Evolutionary conservation across 2,797 vertebrate genomes (phyloP), one percentile per base, ranked within the genome.

Genomic region (Hypotaenidia okinawae): DNA sequence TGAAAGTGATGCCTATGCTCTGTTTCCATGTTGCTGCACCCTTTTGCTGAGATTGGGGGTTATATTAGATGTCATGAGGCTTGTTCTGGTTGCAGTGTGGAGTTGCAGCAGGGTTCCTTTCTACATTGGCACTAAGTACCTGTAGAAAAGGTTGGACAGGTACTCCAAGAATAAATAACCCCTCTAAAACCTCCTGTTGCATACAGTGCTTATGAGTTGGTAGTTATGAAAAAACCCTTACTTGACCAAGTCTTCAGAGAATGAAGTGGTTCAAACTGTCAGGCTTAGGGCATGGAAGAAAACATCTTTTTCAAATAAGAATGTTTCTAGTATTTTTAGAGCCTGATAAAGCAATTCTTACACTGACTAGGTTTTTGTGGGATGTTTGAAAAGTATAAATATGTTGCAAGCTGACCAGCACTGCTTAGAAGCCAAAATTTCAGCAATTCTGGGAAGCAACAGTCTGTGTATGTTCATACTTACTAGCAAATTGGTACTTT

Each of bases 371-470:
- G 28, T 25, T 76, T 91, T 39, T 81, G 72, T 68, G 69, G 68
- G 66, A 33, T 76, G 54, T 61, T 88, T 81, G 84, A 25, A 35
- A 84, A 93, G 47, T 27, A 18, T 39, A 78, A 64, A 43, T 32
- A 30, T 16, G 76, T 49, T 77, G 64, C 27, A 9, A 43, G 84
- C 75, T 6, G 9, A 30, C 16, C 35, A 87, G 37, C 30, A 12
- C 73, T 37, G 30, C 66, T 70, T 77, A 88, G 91, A 52, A 94
- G 70, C 72, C 87, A 88, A n/a, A 86, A 82, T 84, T 6, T 47
- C 76, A 67, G 70, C 77, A 39, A 13, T 93, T 90, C 86, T 81
- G 75, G 80, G 93, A 93, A 93, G 85, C 52, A 45, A 52, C 77
- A 67, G 52, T 21, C 70, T 84, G 55, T 43, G 63, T 43, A 1